These are phyloP conservation scores for Brachypalpus laphriformis DNA, from an alignment of 2,888 invertebrate species.

Conservation along the genomic window DNA sequence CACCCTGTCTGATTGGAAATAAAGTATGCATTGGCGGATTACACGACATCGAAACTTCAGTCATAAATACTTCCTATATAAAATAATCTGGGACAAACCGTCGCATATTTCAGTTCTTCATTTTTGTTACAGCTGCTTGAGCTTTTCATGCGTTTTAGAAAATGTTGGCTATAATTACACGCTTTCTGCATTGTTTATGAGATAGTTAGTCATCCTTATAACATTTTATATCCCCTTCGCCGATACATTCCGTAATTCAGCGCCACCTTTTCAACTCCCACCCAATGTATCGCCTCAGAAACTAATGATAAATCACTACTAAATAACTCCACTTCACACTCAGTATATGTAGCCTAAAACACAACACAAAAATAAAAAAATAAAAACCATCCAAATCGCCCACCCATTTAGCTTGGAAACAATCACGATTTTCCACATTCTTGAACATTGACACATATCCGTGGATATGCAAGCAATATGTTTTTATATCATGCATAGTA, in stretches of 20 bases:
- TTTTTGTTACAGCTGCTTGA: too few species aligned
- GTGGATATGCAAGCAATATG: slow-evolving; percentile 30
- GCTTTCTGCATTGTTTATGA: background rate
- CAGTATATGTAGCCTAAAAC: background rate
- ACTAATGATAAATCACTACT: background rate
- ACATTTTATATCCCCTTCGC: background rate
- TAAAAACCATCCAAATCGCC: slow-evolving; percentile 16
- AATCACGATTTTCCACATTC: slow-evolving; percentile 67
- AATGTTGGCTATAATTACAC: background rate
- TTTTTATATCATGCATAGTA: slow-evolving; percentile 33
- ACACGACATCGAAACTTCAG: too few species aligned
- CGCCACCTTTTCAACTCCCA: background rate
- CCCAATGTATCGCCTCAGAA: background rate
- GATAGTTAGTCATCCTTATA: background rate
- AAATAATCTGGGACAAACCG: too few species aligned
- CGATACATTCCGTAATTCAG: background rate
- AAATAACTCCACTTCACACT: background rate
- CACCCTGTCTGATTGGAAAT: too few species aligned
- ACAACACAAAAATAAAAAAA: background rate
- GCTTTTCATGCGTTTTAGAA: background rate
- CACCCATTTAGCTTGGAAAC: slow-evolving; percentile 22
- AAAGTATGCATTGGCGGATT: too few species aligned
- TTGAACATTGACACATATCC: slow-evolving; percentile 58
- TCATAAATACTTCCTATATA: too few species aligned
- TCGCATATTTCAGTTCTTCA: too few species aligned